phyloP scores from a whole-genome alignment of 2,797 vertebrate species.

The Acanthiza pusilla region DNA sequence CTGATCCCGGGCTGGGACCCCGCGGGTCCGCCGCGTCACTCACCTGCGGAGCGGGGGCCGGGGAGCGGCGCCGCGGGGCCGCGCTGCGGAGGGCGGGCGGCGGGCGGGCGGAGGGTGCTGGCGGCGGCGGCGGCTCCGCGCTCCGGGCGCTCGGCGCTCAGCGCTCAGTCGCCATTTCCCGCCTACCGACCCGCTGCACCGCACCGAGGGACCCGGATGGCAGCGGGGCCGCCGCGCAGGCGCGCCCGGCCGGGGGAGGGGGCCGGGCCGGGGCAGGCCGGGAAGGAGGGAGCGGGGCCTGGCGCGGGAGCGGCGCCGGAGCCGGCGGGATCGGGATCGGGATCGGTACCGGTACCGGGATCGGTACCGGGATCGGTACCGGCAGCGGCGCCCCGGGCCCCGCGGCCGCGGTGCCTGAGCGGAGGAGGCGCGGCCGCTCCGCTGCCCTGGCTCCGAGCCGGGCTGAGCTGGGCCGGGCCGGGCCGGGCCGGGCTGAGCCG shows the following conservation, averaged over 20 bases:
- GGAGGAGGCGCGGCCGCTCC: background rate
- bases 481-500: background rate
- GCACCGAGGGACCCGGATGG: slow-evolving; percentile 82
- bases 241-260: slow-evolving; percentile 37
- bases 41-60: slow-evolving; percentile 6
- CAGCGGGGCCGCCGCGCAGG: slow-evolving; percentile 70
- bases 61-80: slow-evolving; percentile 10
- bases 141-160: slow-evolving; percentile 73
- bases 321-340: background rate
- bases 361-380: no score
- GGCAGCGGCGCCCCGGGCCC: background rate
- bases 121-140: background rate
- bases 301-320: background rate
- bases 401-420: background rate
- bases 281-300: background rate
- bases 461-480: background rate
- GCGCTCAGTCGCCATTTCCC: slow-evolving; percentile 95
- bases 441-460: background rate
- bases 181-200: slow-evolving; percentile 87
- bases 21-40: background rate
- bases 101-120: slow-evolving; percentile 7
- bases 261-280: slow-evolving; percentile 50
- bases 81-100: background rate
- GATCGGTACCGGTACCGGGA: no score
- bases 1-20: slow-evolving; percentile 26